Percentiles rank a stretch among this genome's conserved stretches.
Evolutionary conservation across 2,113 vertebrate species (phyloP).

Genomic region (Malurus cyaneus): DNA sequence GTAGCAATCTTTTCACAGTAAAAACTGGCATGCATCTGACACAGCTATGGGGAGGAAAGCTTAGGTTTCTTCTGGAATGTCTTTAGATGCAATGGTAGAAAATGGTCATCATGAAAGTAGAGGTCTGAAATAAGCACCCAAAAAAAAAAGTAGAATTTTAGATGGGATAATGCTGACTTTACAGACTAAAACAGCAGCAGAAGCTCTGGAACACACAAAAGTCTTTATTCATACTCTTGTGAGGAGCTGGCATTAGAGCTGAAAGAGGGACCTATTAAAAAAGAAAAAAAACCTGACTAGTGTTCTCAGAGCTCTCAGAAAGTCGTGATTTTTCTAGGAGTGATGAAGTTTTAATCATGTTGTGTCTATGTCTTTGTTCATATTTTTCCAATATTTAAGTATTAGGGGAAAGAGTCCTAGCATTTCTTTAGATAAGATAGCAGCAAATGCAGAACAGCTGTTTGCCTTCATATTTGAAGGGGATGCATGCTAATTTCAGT

Average conservation of each 20-base stretch:
- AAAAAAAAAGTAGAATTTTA: background rate
- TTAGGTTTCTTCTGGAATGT: background rate
- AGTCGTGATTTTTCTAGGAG: background rate
- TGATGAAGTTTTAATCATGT: background rate
- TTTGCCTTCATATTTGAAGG: background rate
- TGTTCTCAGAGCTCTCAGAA: background rate
- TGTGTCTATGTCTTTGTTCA: background rate
- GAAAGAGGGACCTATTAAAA: background rate
- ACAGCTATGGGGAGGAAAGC: background rate
- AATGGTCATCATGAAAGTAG: background rate
- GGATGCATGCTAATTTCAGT: background rate
- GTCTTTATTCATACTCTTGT: background rate
- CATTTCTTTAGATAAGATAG: background rate
- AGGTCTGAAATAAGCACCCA: background rate
- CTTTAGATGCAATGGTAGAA: background rate
- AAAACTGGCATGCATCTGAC: fast-evolving
- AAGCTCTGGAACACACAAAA: fast-evolving
- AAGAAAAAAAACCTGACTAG: background rate
- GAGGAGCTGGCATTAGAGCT: background rate
- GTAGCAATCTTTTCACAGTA: fast-evolving
- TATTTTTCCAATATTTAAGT: background rate
- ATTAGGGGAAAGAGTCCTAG: background rate
- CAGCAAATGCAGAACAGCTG: background rate
- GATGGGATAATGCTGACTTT: background rate
- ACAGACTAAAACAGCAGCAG: background rate